A percentile compares a stretch with the other conserved stretches of the same genome.
Evolutionary conservation across 1,140 invertebrate species (phyloP).

Genomic region (Wiebesia pumilae): DNA sequence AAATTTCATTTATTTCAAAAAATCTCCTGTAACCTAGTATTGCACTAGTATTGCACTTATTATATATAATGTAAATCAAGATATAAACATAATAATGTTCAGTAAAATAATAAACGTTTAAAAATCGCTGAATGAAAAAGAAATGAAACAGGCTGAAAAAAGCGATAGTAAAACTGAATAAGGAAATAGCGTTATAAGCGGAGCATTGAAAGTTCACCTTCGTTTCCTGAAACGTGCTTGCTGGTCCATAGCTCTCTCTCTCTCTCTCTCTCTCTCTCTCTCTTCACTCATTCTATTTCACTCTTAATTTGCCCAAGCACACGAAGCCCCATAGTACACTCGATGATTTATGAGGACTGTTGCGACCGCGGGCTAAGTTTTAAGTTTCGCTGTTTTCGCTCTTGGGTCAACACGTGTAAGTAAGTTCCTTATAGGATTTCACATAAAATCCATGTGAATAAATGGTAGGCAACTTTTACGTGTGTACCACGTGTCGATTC

Average conservation of each 20-base stretch:
- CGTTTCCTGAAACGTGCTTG: conserved; percentile 41
- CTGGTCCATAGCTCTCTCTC: not conserved
- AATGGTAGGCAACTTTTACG: not conserved
- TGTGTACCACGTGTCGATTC: conserved; percentile 13
- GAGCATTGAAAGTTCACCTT: conserved; percentile 48
- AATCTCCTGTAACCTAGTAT: no score
- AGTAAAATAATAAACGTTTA: not conserved
- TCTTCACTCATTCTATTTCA: not conserved
- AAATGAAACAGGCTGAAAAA: conserved; percentile 14
- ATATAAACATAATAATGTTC: not conserved
- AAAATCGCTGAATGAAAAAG: not conserved
- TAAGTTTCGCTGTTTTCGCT: conserved; percentile 25
- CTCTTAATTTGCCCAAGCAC: conserved; percentile 12
- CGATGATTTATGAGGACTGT: conserved; percentile 51
- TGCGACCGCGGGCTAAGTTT: conserved; percentile 34
- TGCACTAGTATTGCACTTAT: no score
- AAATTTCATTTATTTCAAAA: no score
- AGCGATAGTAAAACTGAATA: conserved; percentile 8
- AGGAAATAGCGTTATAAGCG: not conserved
- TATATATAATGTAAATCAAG: not conserved
- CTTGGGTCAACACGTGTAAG: conserved; percentile 43
- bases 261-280: conserved; percentile 1
- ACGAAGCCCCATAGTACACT: not conserved
- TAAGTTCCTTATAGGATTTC: conserved; percentile 29
- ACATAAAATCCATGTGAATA: not conserved